These are phyloP conservation scores for Syngnathoides biaculeatus DNA, from an alignment of 2,113 vertebrate genomes.

Conservation along the genomic window DNA sequence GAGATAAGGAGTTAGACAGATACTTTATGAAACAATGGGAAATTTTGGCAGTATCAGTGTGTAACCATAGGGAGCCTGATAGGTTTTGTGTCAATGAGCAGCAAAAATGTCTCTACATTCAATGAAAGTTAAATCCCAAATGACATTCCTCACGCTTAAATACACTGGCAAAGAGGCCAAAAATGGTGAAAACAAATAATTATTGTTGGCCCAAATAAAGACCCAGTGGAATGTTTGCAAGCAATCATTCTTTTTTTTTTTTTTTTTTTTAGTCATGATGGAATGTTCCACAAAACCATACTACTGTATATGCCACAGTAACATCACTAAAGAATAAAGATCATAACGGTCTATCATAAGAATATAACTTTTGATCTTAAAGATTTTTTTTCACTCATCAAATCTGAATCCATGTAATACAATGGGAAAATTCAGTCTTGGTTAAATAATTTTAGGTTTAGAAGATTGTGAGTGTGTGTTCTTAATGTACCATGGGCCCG, in stretches of 20 bases:
- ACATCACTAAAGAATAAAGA: background rate
- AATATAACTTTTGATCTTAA: background rate
- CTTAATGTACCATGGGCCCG: constrained; percentile 86
- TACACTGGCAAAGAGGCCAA: background rate
- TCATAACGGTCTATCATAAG: background rate
- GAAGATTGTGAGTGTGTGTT: constrained; percentile 12
- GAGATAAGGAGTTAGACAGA: no score
- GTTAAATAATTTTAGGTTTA: background rate
- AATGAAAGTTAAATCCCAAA: background rate
- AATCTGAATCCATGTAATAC: background rate
- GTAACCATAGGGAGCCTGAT: background rate
- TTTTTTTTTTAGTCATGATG: background rate
- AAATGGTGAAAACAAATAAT: background rate
- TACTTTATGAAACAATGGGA: no score
- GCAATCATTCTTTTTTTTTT: background rate
- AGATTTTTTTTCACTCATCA: background rate
- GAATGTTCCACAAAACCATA: background rate
- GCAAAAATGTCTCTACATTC: background rate
- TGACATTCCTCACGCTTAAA: background rate
- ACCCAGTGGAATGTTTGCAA: constrained; percentile 1
- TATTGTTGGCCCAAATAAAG: background rate
- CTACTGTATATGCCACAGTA: background rate
- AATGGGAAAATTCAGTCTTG: background rate
- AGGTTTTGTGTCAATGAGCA: background rate
- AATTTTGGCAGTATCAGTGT: background rate